Percentiles rank a stretch among this genome's conserved stretches.
These are phyloP conservation scores for Tragelaphus strepsiceros DNA, from an alignment of 2,113 vertebrate genomes.

Conservation along the genomic window DNA sequence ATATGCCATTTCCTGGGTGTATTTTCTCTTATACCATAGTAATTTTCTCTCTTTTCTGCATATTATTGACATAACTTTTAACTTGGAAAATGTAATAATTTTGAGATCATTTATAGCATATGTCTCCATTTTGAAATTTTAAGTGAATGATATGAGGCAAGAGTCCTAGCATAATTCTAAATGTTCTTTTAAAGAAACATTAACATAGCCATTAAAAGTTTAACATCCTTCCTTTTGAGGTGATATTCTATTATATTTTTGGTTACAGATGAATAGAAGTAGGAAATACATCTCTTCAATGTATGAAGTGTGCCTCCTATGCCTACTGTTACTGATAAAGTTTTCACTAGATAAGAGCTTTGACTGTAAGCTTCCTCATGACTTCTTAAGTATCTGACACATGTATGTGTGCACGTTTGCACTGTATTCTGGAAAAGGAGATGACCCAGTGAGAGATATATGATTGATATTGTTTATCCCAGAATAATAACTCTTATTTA, in stretches of 20 bases:
- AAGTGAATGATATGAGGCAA: accelerated
- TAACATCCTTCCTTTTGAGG: neutral
- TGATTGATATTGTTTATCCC: no score
- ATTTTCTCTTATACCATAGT: neutral
- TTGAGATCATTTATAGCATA: neutral
- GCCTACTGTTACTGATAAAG: accelerated
- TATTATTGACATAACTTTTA: neutral
- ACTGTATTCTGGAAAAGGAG: no score
- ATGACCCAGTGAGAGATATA: no score
- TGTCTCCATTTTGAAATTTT: neutral
- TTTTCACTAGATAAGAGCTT: accelerated
- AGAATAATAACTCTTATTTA: no score
- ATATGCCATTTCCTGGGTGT: neutral
- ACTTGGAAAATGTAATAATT: neutral
- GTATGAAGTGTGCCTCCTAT: accelerated
- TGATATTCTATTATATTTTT: neutral
- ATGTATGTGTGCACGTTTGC: no score
- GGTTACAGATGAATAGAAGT: neutral
- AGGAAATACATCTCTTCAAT: accelerated
- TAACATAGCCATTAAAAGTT: neutral
- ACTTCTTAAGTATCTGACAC: no score
- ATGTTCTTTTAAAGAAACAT: neutral
- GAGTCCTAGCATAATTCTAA: accelerated
- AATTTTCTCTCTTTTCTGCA: neutral
- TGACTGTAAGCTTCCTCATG: neutral